Evolutionary conservation across 2,113 vertebrate species (phyloP).

Genomic region (Bubo blakistoni): DNA sequence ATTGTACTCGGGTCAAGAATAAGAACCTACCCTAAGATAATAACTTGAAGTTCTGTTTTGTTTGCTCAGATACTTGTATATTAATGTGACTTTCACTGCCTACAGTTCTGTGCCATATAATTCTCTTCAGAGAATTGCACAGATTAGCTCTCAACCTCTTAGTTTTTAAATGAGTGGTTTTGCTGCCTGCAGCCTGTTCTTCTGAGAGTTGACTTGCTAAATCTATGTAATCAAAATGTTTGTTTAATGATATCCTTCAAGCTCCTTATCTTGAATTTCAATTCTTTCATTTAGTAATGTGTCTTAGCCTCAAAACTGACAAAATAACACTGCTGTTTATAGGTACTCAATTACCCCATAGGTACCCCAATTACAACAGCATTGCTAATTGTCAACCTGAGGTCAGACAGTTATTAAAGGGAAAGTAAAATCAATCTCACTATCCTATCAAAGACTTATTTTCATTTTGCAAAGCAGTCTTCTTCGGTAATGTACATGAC

Average conservation of each 20-base stretch:
- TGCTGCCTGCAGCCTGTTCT: not conserved
- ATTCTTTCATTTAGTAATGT: not conserved
- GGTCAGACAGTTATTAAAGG: not conserved
- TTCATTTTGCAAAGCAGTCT: not conserved
- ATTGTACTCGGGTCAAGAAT: not conserved
- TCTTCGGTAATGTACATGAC: not conserved
- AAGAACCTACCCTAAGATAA: not conserved
- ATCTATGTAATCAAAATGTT: conserved; percentile 1
- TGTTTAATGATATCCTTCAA: not conserved
- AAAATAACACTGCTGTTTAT: not conserved
- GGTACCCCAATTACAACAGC: not conserved
- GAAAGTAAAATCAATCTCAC: not conserved
- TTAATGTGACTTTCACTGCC: not conserved
- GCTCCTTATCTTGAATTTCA: not conserved
- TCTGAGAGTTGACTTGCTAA: not conserved
- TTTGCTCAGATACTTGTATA: not conserved
- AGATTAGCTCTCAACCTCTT: not conserved
- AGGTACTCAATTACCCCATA: not conserved
- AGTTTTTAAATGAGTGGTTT: not conserved
- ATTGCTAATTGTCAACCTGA: not conserved
- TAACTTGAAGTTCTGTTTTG: not conserved
- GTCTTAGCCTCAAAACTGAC: not conserved
- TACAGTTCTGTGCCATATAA: not conserved
- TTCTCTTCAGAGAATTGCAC: not conserved
- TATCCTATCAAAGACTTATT: not conserved